phyloP scores from a whole-genome alignment of 2,113 vertebrate species.

The Melanocharis versteri region DNA sequence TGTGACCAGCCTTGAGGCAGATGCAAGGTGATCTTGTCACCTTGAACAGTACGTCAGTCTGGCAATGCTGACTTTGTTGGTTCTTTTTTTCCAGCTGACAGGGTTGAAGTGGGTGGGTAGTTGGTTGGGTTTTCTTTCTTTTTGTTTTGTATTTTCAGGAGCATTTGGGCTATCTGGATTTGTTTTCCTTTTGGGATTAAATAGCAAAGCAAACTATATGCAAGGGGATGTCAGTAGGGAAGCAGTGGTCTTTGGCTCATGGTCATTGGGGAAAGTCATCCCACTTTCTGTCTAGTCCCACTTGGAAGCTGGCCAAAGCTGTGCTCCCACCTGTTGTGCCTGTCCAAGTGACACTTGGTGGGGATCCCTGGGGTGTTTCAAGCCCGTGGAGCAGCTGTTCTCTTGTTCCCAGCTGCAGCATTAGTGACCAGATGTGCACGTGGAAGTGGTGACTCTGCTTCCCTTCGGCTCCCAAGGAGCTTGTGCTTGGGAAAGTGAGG shows the following conservation, averaged over 20 bases:
- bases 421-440: background rate
- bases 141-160: background rate
- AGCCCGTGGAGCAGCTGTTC: background rate
- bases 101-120: background rate
- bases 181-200: background rate
- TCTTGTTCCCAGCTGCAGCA: background rate
- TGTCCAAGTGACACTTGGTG: background rate
- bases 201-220: background rate
- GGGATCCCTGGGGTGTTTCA: background rate
- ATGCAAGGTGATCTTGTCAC: rapidly evolving
- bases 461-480: background rate
- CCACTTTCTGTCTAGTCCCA: background rate
- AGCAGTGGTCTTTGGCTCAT: background rate
- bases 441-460: background rate
- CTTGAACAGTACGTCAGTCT: background rate
- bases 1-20: background rate
- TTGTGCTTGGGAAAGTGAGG: background rate
- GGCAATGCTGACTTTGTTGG: background rate
- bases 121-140: background rate
- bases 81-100: background rate
- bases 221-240: background rate
- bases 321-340: background rate
- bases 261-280: background rate
- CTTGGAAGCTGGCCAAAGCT: background rate
- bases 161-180: background rate